phyloP scores from a whole-genome alignment of 2,888 invertebrate species.

The Drosophila heteroneura region DNA sequence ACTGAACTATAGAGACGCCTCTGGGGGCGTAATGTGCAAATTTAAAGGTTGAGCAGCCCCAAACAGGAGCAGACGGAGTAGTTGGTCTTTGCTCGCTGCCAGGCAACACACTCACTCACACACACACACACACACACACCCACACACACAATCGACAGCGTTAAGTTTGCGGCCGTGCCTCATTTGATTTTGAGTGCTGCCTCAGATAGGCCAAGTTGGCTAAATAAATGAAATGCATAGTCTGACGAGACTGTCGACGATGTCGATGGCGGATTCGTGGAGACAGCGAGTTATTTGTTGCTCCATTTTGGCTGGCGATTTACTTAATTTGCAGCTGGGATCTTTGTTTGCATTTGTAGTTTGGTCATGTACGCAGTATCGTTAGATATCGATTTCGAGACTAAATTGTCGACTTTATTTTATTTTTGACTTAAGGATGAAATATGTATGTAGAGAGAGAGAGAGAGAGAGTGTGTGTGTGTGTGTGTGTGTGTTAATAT shows the following conservation, averaged over 20 bases:
- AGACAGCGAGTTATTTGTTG: constrained; percentile 1
- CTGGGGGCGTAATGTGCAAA: constrained; percentile 51
- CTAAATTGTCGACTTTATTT: neutral
- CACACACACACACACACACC: neutral
- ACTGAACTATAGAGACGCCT: constrained; percentile 19
- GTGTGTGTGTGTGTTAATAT: neutral
- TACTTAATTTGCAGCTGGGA: neutral
- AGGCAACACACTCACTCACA: constrained; percentile 27
- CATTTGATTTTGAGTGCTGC: constrained; percentile 50
- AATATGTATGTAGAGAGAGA: neutral
- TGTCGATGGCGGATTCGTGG: neutral
- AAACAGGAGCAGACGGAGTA: constrained; percentile 21
- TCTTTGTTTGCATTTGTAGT: neutral
- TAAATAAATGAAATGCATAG: constrained; percentile 48
- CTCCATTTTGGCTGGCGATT: neutral
- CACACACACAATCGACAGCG: constrained; percentile 27
- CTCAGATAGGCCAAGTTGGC: constrained; percentile 4
- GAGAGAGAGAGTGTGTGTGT: neutral
- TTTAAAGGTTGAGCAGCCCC: constrained; percentile 50
- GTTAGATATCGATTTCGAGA: neutral
- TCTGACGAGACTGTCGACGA: neutral
- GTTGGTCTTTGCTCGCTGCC: constrained; percentile 10
- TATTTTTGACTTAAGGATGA: neutral
- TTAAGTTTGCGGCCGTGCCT: constrained; percentile 56
- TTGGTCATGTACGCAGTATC: constrained; percentile 7